phyloP scores from a whole-genome alignment of 2,797 vertebrate species.

The Epinephelus coioides region DNA sequence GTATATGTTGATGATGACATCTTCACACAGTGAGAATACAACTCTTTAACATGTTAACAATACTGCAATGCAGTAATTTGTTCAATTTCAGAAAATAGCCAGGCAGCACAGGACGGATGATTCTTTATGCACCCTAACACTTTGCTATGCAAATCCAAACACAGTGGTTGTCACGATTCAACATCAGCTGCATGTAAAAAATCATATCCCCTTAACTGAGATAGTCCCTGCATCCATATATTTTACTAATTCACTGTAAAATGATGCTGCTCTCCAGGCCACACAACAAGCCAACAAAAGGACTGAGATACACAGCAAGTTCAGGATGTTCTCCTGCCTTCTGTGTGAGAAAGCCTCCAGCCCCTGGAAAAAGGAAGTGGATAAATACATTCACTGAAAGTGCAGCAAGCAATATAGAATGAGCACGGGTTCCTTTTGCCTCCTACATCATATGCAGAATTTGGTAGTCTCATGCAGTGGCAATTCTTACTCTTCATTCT shows the following conservation, averaged over 20 bases:
- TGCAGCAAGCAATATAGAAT: constrained; percentile 36
- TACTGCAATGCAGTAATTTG: constrained; percentile 30
- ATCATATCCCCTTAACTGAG: constrained; percentile 16
- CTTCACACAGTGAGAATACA: constrained; percentile 1
- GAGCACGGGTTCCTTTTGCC: constrained; percentile 52
- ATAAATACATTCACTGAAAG: constrained; percentile 8
- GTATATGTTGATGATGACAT: neutral
- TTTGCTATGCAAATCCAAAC: constrained; percentile 55
- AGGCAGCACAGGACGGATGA: constrained; percentile 34
- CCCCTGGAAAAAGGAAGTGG: neutral
- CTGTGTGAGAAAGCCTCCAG: neutral
- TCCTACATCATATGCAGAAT: constrained; percentile 59
- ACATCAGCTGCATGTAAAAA: constrained; percentile 11
- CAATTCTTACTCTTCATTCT: constrained; percentile 30
- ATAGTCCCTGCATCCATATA: constrained; percentile 21
- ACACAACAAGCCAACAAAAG: constrained; percentile 18
- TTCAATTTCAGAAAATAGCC: constrained; percentile 32
- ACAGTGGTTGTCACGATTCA: neutral
- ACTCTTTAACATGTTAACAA: constrained; percentile 6
- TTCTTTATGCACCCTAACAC: constrained; percentile 45
- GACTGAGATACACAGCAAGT: neutral
- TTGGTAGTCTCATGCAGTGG: constrained; percentile 13
- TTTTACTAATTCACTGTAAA: constrained; percentile 23
- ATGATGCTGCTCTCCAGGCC: constrained; percentile 23
- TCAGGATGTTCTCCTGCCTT: constrained; percentile 17